phyloP scores from a whole-genome alignment of 2,113 vertebrate species.

The Strix aluco region DNA sequence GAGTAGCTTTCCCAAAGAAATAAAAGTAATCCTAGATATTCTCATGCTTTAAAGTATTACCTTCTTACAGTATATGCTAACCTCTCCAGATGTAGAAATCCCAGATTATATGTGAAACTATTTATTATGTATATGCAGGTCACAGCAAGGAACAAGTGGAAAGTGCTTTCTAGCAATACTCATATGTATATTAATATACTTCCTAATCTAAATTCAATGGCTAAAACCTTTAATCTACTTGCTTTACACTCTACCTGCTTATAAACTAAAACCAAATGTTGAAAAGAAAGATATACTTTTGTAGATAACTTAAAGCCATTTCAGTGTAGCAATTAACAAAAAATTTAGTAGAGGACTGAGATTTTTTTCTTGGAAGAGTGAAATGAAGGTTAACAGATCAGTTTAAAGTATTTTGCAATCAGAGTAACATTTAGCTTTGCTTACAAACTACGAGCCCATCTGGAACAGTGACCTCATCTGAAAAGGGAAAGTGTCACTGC shows the following conservation, averaged over 20 bases:
- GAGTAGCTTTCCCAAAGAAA: background rate
- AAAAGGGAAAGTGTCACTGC: background rate
- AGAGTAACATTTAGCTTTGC: background rate
- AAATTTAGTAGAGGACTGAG: background rate
- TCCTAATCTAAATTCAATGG: background rate
- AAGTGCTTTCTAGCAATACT: background rate
- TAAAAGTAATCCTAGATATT: background rate
- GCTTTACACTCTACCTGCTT: background rate
- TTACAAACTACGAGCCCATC: background rate
- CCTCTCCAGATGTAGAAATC: background rate
- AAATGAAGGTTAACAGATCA: background rate
- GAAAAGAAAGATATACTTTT: background rate
- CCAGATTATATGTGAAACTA: background rate
- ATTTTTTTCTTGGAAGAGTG: background rate
- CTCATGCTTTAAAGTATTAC: background rate
- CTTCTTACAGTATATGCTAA: background rate
- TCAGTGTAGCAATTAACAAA: background rate
- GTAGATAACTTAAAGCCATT: background rate
- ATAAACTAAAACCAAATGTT: background rate
- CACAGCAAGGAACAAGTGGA: background rate
- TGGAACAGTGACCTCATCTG: slow-evolving; percentile 6
- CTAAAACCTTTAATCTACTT: background rate
- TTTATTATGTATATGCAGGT: background rate
- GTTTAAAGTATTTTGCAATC: background rate
- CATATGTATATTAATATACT: background rate